Conservation (phyloP, 2,797 vertebrate species). For the Notolepis coatsorum region DNA sequence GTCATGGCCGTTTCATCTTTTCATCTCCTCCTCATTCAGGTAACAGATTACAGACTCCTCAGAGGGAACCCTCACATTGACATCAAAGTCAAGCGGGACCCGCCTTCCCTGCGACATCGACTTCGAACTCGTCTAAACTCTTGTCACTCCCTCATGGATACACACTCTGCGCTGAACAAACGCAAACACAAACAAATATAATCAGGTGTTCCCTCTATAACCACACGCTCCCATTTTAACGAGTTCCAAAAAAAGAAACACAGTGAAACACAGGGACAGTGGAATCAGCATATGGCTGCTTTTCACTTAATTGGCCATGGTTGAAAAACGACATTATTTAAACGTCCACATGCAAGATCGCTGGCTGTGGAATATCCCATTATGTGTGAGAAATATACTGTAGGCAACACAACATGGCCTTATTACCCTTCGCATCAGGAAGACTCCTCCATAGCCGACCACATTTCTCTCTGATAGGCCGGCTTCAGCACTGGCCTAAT, state of each 20-base stretch:
- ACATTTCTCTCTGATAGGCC: conserved; percentile 48
- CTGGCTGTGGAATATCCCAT: conserved; percentile 51
- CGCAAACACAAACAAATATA: conserved; percentile 19
- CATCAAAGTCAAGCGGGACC: conserved; percentile 4
- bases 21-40: neutral
- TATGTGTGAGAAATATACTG: conserved; percentile 67
- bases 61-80: neutral
- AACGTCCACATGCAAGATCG: conserved; percentile 52
- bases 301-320: conserved; percentile 58
- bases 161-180: neutral
- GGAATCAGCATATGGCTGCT: conserved; percentile 41
- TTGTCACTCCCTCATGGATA: neutral
- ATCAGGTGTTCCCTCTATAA: conserved; percentile 28
- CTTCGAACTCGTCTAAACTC: neutral
- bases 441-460: conserved; percentile 33
- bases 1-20: neutral
- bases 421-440: conserved; percentile 49
- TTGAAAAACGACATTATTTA: conserved; percentile 57
- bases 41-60: neutral
- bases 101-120: neutral
- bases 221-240: conserved; percentile 47
- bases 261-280: conserved; percentile 37
- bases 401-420: conserved; percentile 39
- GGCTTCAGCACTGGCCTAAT: conserved; percentile 41
- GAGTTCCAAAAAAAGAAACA: conserved; percentile 49